Base-by-base conservation (phyloP, 2,888 invertebrate species). In the Mycogona germanica region DNA sequence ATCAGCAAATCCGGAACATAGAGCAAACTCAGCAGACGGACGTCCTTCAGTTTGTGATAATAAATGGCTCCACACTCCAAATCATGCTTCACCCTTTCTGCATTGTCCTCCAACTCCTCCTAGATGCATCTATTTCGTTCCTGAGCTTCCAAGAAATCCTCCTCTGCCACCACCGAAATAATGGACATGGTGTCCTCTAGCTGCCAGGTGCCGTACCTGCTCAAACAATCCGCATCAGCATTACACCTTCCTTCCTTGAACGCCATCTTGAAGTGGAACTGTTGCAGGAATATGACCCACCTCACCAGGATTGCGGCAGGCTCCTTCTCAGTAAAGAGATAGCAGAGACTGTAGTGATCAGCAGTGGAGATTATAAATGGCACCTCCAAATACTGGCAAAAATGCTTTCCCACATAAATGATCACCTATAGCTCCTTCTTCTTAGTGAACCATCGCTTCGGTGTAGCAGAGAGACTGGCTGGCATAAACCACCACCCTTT, bases 361-460 rank as follows among this genome's bases (percentile, higher is more conserved):
- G 50, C 42, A 19, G 46, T 35, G 1, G 48, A 38, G 1, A 5
- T 5, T 30, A 54, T 48, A 6, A 19, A 21, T 32, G 19, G 14
- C 17, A 28, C 48, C 46, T 53, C 45, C 2, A 53, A 14, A 46
- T 37, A 56, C 3, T 9, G 21, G 5, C 54, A 17, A 35, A 57
- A 57, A 12, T 52, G 55, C 25, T 53, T 47, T 3, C 46, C 30
- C 3, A 52, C 54, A 41, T 30, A 45, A 12, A 53, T 29, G 0
- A 58, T 38, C 1, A 51, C 51, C 21, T 56, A 44, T 37, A 52
- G 56, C 52, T 59, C 59, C 19, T 51, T 47, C 30, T 59, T 55
- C 1, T 56, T 19, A 9, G 40, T 38, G 12, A 17, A 19, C 3
- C 40, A 38, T 9, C 12, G 14, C 14, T 38, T 17, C 12, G 17